A percentile compares a stretch with the other conserved stretches of the same genome.
These are phyloP conservation scores for Furcifer pardalis DNA, from an alignment of 2,797 vertebrate species.

Conservation along the genomic window DNA sequence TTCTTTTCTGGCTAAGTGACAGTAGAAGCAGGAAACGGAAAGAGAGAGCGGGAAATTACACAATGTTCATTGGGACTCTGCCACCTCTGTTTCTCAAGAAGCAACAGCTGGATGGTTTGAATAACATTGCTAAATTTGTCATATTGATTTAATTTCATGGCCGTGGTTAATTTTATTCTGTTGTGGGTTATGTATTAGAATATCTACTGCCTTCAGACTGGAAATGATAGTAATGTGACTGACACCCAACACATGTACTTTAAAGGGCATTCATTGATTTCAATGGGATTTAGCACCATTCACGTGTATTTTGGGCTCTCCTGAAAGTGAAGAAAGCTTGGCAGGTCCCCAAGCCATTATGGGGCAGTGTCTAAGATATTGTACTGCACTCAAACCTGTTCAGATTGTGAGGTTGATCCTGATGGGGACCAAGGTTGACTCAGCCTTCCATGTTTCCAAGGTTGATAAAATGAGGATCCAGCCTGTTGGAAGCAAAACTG, in stretches of 20 bases:
- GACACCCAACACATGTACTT: slow-evolving; percentile 25
- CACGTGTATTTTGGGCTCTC: not conserved
- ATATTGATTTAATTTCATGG: slow-evolving; percentile 66
- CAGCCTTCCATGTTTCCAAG: too few species aligned
- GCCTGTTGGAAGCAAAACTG: too few species aligned
- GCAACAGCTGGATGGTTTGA: slow-evolving; percentile 62
- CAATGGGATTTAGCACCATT: slow-evolving; percentile 1
- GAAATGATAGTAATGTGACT: slow-evolving; percentile 57
- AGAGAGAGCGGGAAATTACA: not conserved
- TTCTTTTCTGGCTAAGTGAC: slow-evolving; percentile 4
- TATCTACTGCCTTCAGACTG: slow-evolving; percentile 61
- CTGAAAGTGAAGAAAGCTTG: not conserved
- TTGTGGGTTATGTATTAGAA: slow-evolving; percentile 64
- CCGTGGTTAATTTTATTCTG: slow-evolving; percentile 66
- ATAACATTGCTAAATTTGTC: slow-evolving; percentile 58
- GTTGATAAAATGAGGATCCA: too few species aligned
- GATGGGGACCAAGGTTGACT: too few species aligned
- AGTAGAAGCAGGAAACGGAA: not conserved
- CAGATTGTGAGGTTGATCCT: too few species aligned
- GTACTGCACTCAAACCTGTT: too few species aligned
- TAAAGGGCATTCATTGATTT: slow-evolving; percentile 2
- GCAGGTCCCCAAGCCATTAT: too few species aligned
- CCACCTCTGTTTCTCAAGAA: slow-evolving; percentile 54
- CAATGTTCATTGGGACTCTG: slow-evolving; percentile 48
- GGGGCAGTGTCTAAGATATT: too few species aligned